Percentiles rank a stretch among this genome's conserved stretches.
Evolutionary conservation across 2,888 invertebrate genomes (phyloP).

Genomic region (Tipula lateralis): DNA sequence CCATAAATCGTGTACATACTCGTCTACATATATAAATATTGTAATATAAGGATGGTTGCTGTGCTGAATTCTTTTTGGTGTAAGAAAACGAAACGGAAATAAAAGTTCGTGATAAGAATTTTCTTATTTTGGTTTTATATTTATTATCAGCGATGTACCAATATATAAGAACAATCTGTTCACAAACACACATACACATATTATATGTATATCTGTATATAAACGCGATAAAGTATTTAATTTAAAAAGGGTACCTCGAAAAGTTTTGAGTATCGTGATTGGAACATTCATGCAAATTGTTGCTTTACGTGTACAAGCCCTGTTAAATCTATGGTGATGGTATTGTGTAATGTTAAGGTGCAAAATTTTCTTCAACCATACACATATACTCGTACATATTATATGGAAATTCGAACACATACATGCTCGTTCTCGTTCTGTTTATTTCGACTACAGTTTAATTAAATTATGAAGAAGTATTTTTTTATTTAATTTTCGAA

Average conservation of each 20-base stretch:
- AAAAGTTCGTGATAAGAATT: background rate
- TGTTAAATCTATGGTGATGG: no score
- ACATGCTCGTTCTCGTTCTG: background rate
- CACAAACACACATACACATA: background rate
- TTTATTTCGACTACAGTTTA: background rate
- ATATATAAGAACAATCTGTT: background rate
- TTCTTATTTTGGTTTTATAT: background rate
- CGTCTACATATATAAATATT: background rate
- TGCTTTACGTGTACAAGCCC: no score
- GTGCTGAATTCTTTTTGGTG: background rate
- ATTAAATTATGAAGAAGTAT: background rate
- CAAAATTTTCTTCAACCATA: no score
- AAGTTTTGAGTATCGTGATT: background rate
- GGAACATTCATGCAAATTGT: no score
- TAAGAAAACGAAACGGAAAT: background rate
- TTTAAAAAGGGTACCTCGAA: background rate
- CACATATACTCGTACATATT: no score
- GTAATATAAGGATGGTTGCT: no score
- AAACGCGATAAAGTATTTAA: background rate
- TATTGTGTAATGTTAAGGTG: no score
- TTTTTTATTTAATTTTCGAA: background rate
- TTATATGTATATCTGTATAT: background rate
- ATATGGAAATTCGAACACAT: no score
- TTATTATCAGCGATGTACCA: background rate
- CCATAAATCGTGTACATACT: background rate